Base-by-base conservation (phyloP, 2,113 vertebrate genomes). In the Pelecanus crispus region DNA sequence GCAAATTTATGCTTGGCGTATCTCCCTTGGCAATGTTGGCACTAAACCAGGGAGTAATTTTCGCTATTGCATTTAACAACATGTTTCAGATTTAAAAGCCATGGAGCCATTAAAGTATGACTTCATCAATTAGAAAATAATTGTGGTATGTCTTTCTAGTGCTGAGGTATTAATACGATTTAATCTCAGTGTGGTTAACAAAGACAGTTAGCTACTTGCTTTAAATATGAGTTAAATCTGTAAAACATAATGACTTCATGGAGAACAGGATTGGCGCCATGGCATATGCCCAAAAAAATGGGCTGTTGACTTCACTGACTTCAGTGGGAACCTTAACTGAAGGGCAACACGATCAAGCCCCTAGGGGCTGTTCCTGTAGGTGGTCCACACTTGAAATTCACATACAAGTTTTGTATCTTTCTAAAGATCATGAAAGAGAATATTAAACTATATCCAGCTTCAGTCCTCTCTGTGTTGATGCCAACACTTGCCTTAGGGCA, bases 81-180 rank as follows among this genome's bases (percentile, higher is more conserved):
- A 7, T 55, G 78, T 70, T 86, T 95, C 86, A 75, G 55, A 61
- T 96, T 88, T 95, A 91, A 90, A 96, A 94, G 61, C 55, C 26
- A 17, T 44, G 56, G 56, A 93, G 63, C 67, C 59, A 71, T 86
- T 94, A 90, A 94, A 90, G 92, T 88, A 92, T 84, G 75, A 95
- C 68, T 91, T 26, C 38, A 36, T 81, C 67, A 95, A 94, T 96
- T 95, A 93, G 75, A 47, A 94, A 82, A 80, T 78, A 97, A 95
- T 96, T 93, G 77, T 63, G 80, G 86, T 86, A 17, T 81, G 63
- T 53, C 31, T 81, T 93, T 81, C 65, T 59, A 56, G 59, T 63
- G 72, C 68, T 2, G 5, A 88, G 61, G 72, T 80, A 91, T 93
- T 93, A 95, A 74, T 52, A 84, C 52, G 12, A 6, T 81, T 67